Evolutionary conservation across 2,888 invertebrate genomes (phyloP).

Genomic region (Cephus pulcher): DNA sequence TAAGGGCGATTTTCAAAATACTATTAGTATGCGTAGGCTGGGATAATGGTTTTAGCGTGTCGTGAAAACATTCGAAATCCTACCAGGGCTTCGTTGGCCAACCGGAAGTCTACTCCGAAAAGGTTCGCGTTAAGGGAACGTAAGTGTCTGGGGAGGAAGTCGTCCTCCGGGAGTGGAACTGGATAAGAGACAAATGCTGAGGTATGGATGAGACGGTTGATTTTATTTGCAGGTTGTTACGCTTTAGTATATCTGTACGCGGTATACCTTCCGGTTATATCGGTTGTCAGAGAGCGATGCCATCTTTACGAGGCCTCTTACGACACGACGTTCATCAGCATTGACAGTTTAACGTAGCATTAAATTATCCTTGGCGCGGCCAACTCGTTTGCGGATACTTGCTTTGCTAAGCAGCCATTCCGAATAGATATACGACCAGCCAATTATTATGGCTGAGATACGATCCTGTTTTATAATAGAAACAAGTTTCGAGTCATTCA

Average conservation of each 20-base stretch:
- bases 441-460: conserved; percentile 6
- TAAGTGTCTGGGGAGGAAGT: background rate
- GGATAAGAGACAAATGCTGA: background rate
- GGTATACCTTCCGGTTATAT: background rate
- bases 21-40: background rate
- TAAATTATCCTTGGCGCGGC: conserved; percentile 1
- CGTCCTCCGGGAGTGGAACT: background rate
- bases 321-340: conserved; percentile 1
- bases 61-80: background rate
- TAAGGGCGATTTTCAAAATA: background rate
- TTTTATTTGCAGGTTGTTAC: background rate
- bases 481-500: background rate
- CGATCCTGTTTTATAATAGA: conserved; percentile 4
- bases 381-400: background rate
- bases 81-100: too few relatives aligned
- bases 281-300: background rate
- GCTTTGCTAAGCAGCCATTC: background rate
- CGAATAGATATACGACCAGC: background rate
- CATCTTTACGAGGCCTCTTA: background rate
- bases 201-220: background rate
- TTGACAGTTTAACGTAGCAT: conserved; percentile 6
- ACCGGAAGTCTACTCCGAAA: background rate
- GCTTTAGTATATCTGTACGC: background rate
- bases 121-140: background rate
- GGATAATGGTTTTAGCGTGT: background rate